Evolutionary conservation across 2,888 invertebrate species (phyloP), one percentile per base, ranked within the genome.

Genomic region (Cryptus viduatorius): DNA sequence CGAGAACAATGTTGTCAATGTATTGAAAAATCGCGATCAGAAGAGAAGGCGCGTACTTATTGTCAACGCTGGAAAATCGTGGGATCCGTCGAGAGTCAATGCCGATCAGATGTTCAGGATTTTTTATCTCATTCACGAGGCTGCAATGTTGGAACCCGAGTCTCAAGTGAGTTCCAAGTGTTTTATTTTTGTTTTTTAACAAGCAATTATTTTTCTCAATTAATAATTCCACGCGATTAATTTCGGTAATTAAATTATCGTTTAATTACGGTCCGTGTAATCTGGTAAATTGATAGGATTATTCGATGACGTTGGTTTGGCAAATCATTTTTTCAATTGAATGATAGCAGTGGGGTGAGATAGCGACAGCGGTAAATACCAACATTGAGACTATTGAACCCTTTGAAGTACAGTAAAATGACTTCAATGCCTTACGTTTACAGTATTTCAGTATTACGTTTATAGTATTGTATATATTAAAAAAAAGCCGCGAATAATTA

Each of bases 41-140:
- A 95, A 96, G 90, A 97, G 97, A 29, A 95, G 98, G 82, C 95
- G 98, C 84, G 95, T 97, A 0, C 94, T 98, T 10, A 92, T 97
- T 48, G 96, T 97, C 0, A 96, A 96, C 90, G 95, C 95, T 86
- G 98, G 98, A 92, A 95, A 95, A 85, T 89, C 95, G 1, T 98
- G 98, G 98, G 96, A 98, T 92, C 96, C 97, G 0, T 96, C 95
- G 83, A 95, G 95, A 88, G 96, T 97, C 86, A 95, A 94, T 61
- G 95, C 97, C 0, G 97, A 98, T 90, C 96, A 97, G 91, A 93
- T 98, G 89, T 97, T 98, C 94, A 95, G 96, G 86, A 94, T 97
- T 90, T 96, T 98, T 92, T 98, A 97, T 92, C 94, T 97, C 88
- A 96, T 98, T 86, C 98, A 98, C 92, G 95, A 96, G 89, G 96